phyloP scores from a whole-genome alignment of 2,797 vertebrate species.

The Ciconia nigra region DNA sequence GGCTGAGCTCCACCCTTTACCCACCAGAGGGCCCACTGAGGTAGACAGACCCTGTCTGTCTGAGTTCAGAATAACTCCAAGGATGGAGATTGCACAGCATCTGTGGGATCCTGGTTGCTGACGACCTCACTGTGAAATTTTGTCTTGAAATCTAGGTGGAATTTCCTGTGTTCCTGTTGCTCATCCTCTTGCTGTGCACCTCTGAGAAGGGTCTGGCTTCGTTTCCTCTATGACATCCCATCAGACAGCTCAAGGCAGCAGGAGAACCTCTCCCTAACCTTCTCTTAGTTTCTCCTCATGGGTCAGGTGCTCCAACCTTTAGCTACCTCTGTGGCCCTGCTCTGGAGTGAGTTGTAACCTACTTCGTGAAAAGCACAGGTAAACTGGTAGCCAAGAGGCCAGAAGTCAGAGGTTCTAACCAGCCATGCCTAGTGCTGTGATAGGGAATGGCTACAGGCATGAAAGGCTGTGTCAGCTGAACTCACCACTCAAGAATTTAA shows the following conservation, averaged over 20 bases:
- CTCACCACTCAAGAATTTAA: background rate
- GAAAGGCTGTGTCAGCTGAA: background rate
- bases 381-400: background rate
- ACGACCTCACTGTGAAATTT: background rate
- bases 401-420: background rate
- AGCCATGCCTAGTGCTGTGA: background rate
- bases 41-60: background rate
- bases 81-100: background rate
- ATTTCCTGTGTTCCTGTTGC: background rate
- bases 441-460: background rate
- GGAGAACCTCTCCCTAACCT: background rate
- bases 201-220: background rate
- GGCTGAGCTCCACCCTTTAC: fast-evolving
- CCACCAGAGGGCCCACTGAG: background rate
- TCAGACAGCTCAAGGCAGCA: background rate
- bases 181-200: background rate
- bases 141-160: background rate
- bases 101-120: background rate
- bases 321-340: background rate
- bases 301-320: background rate
- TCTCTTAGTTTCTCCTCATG: background rate
- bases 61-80: background rate
- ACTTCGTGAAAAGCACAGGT: background rate
- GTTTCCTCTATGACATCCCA: background rate
- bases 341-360: background rate